Evolutionary conservation across 2,888 invertebrate genomes (phyloP).

Genomic region (Apamea anceps): DNA sequence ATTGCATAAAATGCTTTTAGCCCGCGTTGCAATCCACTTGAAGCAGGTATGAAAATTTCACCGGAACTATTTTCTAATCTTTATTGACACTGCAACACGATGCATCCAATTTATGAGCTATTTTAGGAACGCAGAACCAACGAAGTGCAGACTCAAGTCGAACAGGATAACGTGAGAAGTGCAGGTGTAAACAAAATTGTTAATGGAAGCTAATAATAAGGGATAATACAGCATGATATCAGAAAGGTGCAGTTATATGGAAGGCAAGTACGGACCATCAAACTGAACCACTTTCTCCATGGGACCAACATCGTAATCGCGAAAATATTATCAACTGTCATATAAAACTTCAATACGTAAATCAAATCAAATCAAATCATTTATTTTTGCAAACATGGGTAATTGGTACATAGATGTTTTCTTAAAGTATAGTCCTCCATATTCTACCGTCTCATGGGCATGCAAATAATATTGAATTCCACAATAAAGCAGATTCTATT

Average conservation of each 20-base stretch:
- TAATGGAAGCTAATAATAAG: neutral
- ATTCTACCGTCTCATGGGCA: too few relatives aligned
- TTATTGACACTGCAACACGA: constrained; percentile 50
- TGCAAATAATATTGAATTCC: too few relatives aligned
- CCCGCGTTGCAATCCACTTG: constrained; percentile 40
- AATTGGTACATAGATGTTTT: too few relatives aligned
- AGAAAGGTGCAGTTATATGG: neutral
- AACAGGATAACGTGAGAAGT: constrained; percentile 49
- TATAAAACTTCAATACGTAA: too few relatives aligned
- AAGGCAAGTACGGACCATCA: neutral
- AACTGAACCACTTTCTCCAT: too few relatives aligned
- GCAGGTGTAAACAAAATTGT: constrained; percentile 33
- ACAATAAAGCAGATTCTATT: too few relatives aligned
- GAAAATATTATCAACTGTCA: too few relatives aligned
- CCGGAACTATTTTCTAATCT: constrained; percentile 67
- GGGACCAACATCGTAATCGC: too few relatives aligned
- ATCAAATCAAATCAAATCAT: too few relatives aligned
- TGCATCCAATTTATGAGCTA: constrained; percentile 52
- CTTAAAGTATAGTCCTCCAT: too few relatives aligned
- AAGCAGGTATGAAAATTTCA: constrained; percentile 63
- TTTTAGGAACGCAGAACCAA: constrained; percentile 56
- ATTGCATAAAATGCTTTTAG: constrained; percentile 63
- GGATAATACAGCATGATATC: constrained; percentile 1
- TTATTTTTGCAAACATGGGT: too few relatives aligned
- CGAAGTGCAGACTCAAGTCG: neutral